Conservation (phyloP, 2,888 invertebrate species). For the Blastobasis adustella region DNA sequence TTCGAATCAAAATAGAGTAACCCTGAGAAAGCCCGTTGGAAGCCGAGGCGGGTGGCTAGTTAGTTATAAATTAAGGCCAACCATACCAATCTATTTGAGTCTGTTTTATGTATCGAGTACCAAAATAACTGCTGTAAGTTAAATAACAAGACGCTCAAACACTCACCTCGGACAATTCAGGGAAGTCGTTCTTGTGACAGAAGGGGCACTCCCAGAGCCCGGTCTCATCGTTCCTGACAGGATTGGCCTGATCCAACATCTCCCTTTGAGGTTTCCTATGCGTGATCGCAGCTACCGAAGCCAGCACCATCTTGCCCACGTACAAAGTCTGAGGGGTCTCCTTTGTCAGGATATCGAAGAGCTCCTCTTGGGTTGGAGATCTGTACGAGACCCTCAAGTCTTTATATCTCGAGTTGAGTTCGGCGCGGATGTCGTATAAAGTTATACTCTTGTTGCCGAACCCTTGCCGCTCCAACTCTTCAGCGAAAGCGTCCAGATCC, state of each 20-base stretch:
- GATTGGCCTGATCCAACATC: slow-evolving; percentile 96
- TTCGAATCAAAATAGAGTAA: no score
- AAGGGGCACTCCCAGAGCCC: slow-evolving; percentile 98
- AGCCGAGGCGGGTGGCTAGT: no score
- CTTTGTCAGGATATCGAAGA: slow-evolving; percentile 96
- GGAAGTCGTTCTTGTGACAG: slow-evolving; percentile 96
- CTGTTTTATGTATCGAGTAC: no score
- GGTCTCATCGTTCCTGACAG: slow-evolving; percentile 94
- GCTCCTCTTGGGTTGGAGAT: slow-evolving; percentile 87
- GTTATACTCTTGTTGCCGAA: slow-evolving; percentile 95
- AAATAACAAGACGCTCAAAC: slow-evolving; percentile 19
- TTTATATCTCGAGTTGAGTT: slow-evolving; percentile 94
- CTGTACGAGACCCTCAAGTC: slow-evolving; percentile 88
- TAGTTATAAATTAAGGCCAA: no score
- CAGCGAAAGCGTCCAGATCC: slow-evolving; percentile 98
- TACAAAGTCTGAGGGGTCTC: slow-evolving; percentile 96
- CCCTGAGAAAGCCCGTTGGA: no score
- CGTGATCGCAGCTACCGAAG: slow-evolving; percentile 87
- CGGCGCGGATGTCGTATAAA: slow-evolving; percentile 96
- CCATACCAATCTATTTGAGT: no score
- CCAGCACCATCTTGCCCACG: slow-evolving; percentile 89
- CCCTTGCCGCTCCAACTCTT: slow-evolving; percentile 94
- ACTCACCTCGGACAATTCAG: slow-evolving; percentile 89
- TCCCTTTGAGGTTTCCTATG: slow-evolving; percentile 93
- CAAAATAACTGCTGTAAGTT: no score